Conservation (phyloP, 2,113 vertebrate species). For the Misgurnus anguillicaudatus region DNA sequence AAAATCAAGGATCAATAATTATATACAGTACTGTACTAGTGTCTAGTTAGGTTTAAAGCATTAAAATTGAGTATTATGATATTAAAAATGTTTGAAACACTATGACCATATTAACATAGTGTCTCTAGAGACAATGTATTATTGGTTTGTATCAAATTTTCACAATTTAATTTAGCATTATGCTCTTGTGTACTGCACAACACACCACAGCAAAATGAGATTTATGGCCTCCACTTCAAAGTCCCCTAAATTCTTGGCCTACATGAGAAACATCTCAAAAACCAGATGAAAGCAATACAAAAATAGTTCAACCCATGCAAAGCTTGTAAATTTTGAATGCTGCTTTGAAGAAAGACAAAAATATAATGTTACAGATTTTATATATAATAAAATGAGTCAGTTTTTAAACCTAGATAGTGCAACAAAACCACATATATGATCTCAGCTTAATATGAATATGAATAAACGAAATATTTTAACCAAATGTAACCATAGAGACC, state of each 20-base stretch:
- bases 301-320: not conserved
- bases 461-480: no score
- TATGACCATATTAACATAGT: no score
- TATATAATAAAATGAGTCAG: not conserved
- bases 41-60: no score
- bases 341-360: not conserved
- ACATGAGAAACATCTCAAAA: not conserved
- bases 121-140: no score
- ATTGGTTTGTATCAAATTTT: not conserved
- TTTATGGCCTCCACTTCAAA: not conserved
- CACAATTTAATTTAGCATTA: not conserved
- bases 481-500: no score
- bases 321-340: not conserved
- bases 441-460: not conserved
- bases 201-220: not conserved
- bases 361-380: not conserved
- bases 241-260: not conserved
- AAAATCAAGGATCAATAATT: no score
- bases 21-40: no score
- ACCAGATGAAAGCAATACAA: not conserved
- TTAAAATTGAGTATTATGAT: not conserved
- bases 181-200: not conserved
- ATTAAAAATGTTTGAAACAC: not conserved
- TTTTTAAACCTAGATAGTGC: not conserved
- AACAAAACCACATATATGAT: not conserved